phyloP scores from a whole-genome alignment of 2,888 invertebrate species.

The Molorchus minor region DNA sequence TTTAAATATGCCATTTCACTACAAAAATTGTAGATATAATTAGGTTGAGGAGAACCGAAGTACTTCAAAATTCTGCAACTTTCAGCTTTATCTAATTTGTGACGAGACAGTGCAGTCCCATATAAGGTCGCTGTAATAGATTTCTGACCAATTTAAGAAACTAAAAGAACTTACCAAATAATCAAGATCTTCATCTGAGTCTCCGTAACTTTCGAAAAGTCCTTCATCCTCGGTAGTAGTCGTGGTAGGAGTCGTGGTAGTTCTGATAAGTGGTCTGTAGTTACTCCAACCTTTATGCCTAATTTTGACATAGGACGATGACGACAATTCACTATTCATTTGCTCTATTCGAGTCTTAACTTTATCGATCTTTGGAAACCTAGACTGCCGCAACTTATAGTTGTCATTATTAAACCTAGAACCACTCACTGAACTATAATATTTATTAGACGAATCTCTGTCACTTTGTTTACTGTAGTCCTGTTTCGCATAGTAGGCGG shows the following conservation, averaged over 20 bases:
- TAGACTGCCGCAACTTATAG: slow-evolving; percentile 41
- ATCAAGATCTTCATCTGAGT: slow-evolving; percentile 34
- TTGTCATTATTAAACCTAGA: slow-evolving; percentile 11
- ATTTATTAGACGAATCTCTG: not conserved
- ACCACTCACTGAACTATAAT: not conserved
- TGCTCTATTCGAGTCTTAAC: slow-evolving; percentile 45
- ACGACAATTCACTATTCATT: slow-evolving; percentile 29
- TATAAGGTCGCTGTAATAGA: too few relatives aligned
- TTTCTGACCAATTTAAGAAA: too few relatives aligned
- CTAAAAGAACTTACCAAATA: slow-evolving; percentile 33
- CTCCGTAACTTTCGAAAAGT: slow-evolving; percentile 39
- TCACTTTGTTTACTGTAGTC: slow-evolving; percentile 18
- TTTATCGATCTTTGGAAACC: slow-evolving; percentile 49
- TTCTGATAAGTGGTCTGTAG: slow-evolving; percentile 9
- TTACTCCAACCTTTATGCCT: slow-evolving; percentile 36
- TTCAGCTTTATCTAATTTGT: too few relatives aligned
- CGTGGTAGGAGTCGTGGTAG: slow-evolving; percentile 36
- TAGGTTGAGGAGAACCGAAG: too few relatives aligned
- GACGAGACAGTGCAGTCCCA: too few relatives aligned
- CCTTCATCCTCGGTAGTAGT: slow-evolving; percentile 30
- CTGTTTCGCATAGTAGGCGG: slow-evolving; percentile 16
- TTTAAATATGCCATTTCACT: too few relatives aligned
- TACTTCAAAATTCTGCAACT: too few relatives aligned
- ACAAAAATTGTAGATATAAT: too few relatives aligned
- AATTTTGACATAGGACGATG: slow-evolving; percentile 15